Base-by-base conservation (phyloP, 2,797 vertebrate species). In the Chelmon rostratus region DNA sequence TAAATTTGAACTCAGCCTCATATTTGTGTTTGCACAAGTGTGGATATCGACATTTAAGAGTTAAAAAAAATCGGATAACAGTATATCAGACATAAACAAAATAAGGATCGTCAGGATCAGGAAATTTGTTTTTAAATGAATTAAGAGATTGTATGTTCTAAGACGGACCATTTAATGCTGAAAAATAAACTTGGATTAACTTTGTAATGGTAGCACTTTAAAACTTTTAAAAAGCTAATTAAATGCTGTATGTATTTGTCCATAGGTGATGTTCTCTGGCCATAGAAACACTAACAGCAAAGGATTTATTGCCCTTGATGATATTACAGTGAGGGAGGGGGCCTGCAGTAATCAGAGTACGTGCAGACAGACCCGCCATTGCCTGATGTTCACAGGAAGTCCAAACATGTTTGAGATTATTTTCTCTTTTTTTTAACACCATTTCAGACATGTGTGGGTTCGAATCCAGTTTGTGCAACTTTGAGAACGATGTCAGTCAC, bases 301-400 rank as follows among this genome's bases (percentile, higher is more conserved):
- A 37, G 95, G 96, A 19, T 96, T 96, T 49, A 94, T 95, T 8
- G 93, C 95, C 21, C 74, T 96, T 35, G 95, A 96, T 83, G 95
- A 96, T 70, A 52, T 96, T n/a, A 92, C 80, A 82, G 88, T 95
- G 70, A 94, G 68, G 59, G 79, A 83, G 11, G 94, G 95, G 7
- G 44, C 21, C 44, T 96, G 95, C 79, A 73, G 19, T 37, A 52
- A 85, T 65, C 42, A 85, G 23, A 61, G 96, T 96, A 73, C 38
- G 85, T 77, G 47, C 79, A 86, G 38, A 50, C 15, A 59, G 21
- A 35, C 8, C 19, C 31, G 65, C 0, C 47, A 35, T 46, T 49
- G 11, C 19, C 42, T 53, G 25, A 56, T 54, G 12, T 64, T 35
- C 33, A 53, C 50, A 74, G n/a, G 4, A 66, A 19, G 11, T 50